phyloP scores from a whole-genome alignment of 2,888 invertebrate species.

The Lumbricus terrestris region DNA sequence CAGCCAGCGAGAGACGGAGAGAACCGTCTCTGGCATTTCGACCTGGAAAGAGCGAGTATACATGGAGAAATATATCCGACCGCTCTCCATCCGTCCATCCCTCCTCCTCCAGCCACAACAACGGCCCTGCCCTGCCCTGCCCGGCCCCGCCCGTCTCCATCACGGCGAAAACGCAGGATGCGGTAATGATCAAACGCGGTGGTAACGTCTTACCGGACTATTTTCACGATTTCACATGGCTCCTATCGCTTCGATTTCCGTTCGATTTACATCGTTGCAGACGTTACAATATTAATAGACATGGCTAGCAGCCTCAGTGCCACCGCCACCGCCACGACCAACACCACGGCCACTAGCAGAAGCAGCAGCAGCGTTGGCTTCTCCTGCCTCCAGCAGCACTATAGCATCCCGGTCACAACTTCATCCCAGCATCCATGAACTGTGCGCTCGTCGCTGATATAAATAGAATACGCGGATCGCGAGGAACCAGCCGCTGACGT shows the following conservation, averaged over 20 bases:
- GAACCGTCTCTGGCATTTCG: not conserved
- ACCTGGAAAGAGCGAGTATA: not conserved
- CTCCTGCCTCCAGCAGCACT: not conserved
- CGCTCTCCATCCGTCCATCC: not conserved
- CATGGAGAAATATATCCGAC: not conserved
- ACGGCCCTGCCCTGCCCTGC: not conserved
- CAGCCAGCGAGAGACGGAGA: not conserved
- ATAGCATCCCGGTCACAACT: not conserved
- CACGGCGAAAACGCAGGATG: not conserved
- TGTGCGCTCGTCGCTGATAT: not conserved
- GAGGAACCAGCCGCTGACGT: not conserved
- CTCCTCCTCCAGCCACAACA: not conserved
- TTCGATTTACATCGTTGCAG: not conserved
- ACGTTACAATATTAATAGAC: slow-evolving; percentile 3
- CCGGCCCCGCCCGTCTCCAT: not conserved
- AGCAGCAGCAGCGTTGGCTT: not conserved
- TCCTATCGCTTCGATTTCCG: not conserved
- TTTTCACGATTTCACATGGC: not conserved
- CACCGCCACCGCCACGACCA: too few relatives aligned
- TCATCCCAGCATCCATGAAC: not conserved
- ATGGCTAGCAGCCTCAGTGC: not conserved
- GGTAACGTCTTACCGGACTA: not conserved
- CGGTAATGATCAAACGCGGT: not conserved
- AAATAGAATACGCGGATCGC: slow-evolving; percentile 3
- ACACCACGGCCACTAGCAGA: not conserved